A percentile compares a stretch with the other conserved stretches of the same genome.
These are phyloP conservation scores for Urocolius indicus DNA, from an alignment of 2,113 vertebrate species.

Conservation along the genomic window DNA sequence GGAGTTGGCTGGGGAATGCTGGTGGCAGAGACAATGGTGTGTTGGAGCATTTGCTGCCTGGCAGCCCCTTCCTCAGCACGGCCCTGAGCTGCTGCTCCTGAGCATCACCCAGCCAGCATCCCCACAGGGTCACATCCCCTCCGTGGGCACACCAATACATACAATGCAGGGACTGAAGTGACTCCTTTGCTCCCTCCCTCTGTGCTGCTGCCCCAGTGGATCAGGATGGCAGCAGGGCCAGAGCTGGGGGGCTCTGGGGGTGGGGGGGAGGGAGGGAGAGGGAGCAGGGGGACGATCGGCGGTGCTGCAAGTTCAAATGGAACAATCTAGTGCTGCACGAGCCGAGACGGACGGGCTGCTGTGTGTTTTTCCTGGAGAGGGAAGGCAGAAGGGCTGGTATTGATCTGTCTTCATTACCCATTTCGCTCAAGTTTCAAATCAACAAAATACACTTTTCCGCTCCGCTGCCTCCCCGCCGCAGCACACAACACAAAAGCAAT, in stretches of 20 bases:
- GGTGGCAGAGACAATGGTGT: background rate
- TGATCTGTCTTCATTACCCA: slow-evolving; percentile 86
- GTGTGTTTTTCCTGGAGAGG: background rate
- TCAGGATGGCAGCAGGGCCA: fast-evolving
- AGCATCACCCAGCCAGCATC: fast-evolving
- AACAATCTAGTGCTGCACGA: background rate
- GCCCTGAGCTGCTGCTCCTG: background rate
- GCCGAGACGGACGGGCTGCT: background rate
- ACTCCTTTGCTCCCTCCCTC: background rate
- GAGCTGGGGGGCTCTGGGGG: background rate
- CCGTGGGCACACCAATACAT: background rate
- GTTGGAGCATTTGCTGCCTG: background rate
- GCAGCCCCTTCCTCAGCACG: background rate
- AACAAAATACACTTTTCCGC: slow-evolving; percentile 88
- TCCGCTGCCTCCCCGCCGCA: slow-evolving; percentile 73
- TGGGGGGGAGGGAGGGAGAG: background rate
- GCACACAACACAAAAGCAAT: slow-evolving; percentile 64
- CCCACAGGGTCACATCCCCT: fast-evolving
- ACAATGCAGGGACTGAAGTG: fast-evolving
- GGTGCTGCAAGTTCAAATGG: background rate
- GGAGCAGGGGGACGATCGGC: background rate
- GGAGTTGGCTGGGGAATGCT: background rate
- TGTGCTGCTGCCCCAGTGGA: fast-evolving
- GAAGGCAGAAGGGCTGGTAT: slow-evolving; percentile 68
- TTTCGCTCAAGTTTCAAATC: slow-evolving; percentile 89